phyloP scores from a whole-genome alignment of 2,888 invertebrate genomes.

The Aphelenchoides bicaudatus region DNA sequence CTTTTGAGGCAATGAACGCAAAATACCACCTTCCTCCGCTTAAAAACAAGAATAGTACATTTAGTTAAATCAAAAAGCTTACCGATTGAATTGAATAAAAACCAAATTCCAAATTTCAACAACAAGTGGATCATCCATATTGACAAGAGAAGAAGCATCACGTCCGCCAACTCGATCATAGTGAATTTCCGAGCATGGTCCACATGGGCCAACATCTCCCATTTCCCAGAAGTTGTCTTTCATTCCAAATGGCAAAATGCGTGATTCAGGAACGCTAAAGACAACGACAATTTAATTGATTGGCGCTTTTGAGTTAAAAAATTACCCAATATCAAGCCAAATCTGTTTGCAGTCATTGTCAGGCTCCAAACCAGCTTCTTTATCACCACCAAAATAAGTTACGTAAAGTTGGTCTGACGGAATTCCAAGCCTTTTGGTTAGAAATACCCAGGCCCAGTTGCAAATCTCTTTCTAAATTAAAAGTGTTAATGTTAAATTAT shows the following conservation, averaged over 20 bases:
- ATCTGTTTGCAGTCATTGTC: constrained; percentile 84
- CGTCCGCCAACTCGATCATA: constrained; percentile 84
- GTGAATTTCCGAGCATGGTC: constrained; percentile 97
- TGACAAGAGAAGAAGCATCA: constrained; percentile 87
- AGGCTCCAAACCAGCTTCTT: constrained; percentile 73
- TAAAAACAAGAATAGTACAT: background rate
- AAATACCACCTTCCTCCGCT: constrained; percentile 79
- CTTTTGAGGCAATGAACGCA: constrained; percentile 83
- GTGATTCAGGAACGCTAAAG: constrained; percentile 70
- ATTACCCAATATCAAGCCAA: constrained; percentile 64
- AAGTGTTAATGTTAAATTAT: constrained; percentile 4
- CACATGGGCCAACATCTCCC: constrained; percentile 99
- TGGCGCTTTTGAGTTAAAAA: constrained; percentile 38
- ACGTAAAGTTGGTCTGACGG: constrained; percentile 85
- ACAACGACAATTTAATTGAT: background rate
- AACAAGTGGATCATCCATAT: constrained; percentile 97
- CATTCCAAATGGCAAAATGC: constrained; percentile 75
- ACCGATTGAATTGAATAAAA: constrained; percentile 93
- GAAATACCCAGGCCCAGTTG: constrained; percentile 91
- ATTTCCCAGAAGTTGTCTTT: constrained; percentile 99
- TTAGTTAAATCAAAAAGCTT: constrained; percentile 63
- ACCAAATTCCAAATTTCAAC: constrained; percentile 99
- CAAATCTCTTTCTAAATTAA: constrained; percentile 77
- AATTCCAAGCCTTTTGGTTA: constrained; percentile 74
- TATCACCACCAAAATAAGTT: constrained; percentile 85